A percentile compares a stretch with the other conserved stretches of the same genome.
Evolutionary conservation across 2,888 invertebrate genomes (phyloP).

Genomic region (Zele albiditarsus): DNA sequence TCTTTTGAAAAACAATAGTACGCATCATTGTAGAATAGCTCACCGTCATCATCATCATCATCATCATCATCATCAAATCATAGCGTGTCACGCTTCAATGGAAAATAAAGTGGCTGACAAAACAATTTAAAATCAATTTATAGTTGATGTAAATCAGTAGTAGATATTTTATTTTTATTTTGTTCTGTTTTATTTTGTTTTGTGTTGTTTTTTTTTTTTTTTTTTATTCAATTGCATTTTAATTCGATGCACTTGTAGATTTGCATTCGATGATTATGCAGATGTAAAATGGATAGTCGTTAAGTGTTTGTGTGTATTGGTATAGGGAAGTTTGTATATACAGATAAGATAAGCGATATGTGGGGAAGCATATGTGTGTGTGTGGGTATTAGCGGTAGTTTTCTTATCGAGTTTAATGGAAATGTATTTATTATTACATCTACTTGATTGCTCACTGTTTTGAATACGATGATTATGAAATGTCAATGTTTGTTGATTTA

Average conservation of each 20-base stretch:
- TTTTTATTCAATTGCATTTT: neutral
- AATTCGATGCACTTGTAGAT: neutral
- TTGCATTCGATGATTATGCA: neutral
- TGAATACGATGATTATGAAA: neutral
- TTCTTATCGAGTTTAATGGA: neutral
- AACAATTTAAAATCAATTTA: neutral
- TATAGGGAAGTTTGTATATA: no score
- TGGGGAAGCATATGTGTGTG: neutral
- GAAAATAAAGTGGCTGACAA: slow-evolving; percentile 10
- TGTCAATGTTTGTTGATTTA: neutral
- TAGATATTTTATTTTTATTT: neutral
- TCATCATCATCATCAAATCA: neutral
- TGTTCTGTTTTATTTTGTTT: neutral
- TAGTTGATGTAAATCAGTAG: neutral
- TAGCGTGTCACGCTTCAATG: neutral
- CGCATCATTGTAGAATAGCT: no score
- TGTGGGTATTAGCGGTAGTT: neutral
- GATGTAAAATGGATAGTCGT: neutral
- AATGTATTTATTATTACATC: neutral
- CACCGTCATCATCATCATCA: neutral
- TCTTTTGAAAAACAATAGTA: neutral
- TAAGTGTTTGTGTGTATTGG: neutral
- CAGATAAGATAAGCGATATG: neutral
- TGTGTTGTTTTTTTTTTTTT: neutral
- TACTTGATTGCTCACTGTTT: neutral